Percentiles rank a stretch among this genome's conserved stretches.
Evolutionary conservation across 2,797 vertebrate species (phyloP).

Genomic region (Betta splendens): DNA sequence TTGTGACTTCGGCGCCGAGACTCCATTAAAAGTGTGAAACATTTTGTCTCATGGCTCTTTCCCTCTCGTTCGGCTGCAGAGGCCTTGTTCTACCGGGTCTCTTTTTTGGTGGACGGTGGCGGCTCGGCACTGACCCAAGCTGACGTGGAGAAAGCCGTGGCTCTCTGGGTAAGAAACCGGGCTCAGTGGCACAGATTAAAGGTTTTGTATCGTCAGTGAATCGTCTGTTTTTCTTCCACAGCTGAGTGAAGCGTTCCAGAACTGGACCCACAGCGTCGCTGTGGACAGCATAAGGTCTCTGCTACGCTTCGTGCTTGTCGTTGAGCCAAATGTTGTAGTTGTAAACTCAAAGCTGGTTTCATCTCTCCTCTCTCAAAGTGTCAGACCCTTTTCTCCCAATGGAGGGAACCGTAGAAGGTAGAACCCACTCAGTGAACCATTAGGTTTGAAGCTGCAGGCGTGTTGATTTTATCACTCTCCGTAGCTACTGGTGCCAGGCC

Average conservation of each 20-base stretch:
- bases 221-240: conserved; percentile 76
- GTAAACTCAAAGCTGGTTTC: not conserved
- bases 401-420: conserved; percentile 41
- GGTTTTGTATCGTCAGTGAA: too few relatives aligned
- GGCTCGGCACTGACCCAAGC: conserved; percentile 41
- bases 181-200: too few relatives aligned
- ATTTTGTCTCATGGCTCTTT: conserved; percentile 1
- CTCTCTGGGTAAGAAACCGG: conserved; percentile 91
- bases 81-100: conserved; percentile 85
- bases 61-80: conserved; percentile 79
- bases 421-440: not conserved
- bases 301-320: too few relatives aligned
- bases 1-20: conserved; percentile 53
- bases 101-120: conserved; percentile 75
- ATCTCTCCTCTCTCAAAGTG: conserved; percentile 34
- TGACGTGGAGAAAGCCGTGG: conserved; percentile 75
- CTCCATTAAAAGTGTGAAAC: not conserved
- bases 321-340: too few relatives aligned
- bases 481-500: conserved; percentile 83
- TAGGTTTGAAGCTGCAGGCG: too few relatives aligned
- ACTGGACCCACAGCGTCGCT: conserved; percentile 88
- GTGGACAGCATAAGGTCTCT: conserved; percentile 88
- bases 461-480: not conserved
- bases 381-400: conserved; percentile 20
- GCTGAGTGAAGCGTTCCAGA: conserved; percentile 90